Evolutionary conservation across 2,888 invertebrate genomes (phyloP).

Genomic region (Zhengitettix transpicula): DNA sequence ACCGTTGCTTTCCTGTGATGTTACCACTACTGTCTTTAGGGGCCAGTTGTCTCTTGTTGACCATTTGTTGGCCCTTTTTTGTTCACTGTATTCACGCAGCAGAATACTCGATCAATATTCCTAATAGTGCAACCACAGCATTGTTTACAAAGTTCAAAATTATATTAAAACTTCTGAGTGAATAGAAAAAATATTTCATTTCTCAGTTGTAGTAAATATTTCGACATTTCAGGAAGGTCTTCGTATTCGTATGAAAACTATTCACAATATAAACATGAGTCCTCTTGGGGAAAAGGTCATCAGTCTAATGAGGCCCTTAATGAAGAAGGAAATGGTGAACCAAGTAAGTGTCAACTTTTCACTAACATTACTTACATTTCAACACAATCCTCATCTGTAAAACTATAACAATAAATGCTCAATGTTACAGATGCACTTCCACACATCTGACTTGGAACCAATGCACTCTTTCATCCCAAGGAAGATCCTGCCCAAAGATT

Average conservation of each 20-base stretch:
- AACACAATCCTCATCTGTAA: not conserved
- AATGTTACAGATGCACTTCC: not conserved
- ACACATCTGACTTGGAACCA: not conserved
- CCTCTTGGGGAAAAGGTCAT: not conserved
- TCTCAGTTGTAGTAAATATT: not conserved
- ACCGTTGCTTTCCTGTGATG: no score
- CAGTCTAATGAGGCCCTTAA: not conserved
- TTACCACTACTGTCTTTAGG: no score
- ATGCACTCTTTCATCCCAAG: not conserved
- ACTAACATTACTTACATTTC: no score
- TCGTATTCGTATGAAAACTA: not conserved
- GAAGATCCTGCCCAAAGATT: not conserved
- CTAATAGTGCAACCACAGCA: not conserved
- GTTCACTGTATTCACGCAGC: no score
- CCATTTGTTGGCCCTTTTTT: no score
- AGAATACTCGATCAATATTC: no score
- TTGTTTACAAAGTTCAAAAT: not conserved
- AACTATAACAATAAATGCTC: not conserved
- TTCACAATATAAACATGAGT: not conserved
- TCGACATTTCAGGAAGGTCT: not conserved
- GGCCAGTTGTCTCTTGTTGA: no score
- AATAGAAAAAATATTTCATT: not conserved
- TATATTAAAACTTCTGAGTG: not conserved
- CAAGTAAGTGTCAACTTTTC: not conserved
- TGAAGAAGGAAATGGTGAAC: not conserved